Conservation (phyloP, 2,888 invertebrate genomes). For the Adelphocoris suturalis region DNA sequence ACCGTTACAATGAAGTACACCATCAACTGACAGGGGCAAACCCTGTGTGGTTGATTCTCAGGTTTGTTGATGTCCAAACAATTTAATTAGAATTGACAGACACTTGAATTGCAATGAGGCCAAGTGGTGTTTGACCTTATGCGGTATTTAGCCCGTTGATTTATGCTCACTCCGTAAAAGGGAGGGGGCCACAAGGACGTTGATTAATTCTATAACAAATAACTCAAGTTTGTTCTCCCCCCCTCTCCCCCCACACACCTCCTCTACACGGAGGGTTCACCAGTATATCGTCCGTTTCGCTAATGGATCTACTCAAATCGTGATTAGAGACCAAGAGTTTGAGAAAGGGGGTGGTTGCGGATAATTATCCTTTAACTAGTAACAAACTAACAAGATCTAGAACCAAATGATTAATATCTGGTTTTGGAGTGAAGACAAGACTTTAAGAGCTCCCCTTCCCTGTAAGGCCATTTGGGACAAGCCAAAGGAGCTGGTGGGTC, state of each 20-base stretch:
- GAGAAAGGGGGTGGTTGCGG: slow-evolving; percentile 67
- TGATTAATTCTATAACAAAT: slow-evolving; percentile 75
- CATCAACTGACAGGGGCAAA: too few relatives aligned
- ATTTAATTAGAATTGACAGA: slow-evolving; percentile 36
- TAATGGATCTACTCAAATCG: slow-evolving; percentile 74
- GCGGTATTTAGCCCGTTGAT: slow-evolving; percentile 67
- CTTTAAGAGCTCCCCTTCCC: slow-evolving; percentile 21
- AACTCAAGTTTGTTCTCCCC: slow-evolving; percentile 72
- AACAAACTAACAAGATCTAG: slow-evolving; percentile 73
- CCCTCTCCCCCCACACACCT: neutral
- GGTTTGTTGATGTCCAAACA: too few relatives aligned
- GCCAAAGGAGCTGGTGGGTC: slow-evolving; percentile 4
- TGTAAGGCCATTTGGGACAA: slow-evolving; percentile 47
- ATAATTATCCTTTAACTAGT: slow-evolving; percentile 74
- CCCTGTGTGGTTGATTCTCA: too few relatives aligned
- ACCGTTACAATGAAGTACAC: too few relatives aligned
- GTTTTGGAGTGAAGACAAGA: slow-evolving; percentile 61
- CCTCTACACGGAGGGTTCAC: slow-evolving; percentile 47
- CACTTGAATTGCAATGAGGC: neutral
- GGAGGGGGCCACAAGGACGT: slow-evolving; percentile 67
- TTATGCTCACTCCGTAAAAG: slow-evolving; percentile 61
- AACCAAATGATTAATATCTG: slow-evolving; percentile 71
- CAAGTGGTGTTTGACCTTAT: slow-evolving; percentile 44
- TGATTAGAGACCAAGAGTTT: slow-evolving; percentile 73
- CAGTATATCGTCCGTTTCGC: slow-evolving; percentile 71